These are phyloP conservation scores for Heterodera schachtii DNA, from an alignment of 1,140 invertebrate species.

Conservation along the genomic window DNA sequence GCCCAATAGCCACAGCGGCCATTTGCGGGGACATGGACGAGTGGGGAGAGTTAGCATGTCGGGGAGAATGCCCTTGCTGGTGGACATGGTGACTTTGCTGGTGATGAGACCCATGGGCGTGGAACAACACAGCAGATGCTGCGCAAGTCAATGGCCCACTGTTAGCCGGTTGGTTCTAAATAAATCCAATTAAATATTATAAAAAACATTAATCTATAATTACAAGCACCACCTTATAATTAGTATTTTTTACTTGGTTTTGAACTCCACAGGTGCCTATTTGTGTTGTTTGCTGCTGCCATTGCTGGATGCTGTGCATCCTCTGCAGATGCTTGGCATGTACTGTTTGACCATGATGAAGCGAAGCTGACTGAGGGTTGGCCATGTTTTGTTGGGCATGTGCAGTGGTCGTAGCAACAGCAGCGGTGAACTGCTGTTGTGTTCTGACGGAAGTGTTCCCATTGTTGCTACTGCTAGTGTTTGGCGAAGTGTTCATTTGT, in stretches of 20 bases:
- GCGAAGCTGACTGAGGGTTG: background rate
- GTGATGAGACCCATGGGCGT: slow-evolving; percentile 1
- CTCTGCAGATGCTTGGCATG: background rate
- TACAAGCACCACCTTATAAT: too few relatives aligned
- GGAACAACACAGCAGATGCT: background rate
- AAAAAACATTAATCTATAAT: too few relatives aligned
- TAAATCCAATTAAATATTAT: background rate
- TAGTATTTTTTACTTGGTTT: background rate
- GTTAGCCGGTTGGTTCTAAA: background rate
- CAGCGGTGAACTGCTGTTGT: background rate
- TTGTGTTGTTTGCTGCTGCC: background rate
- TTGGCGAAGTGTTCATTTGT: background rate
- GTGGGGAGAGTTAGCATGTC: background rate
- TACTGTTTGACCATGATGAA: background rate
- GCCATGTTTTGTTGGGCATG: background rate
- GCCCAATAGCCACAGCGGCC: background rate
- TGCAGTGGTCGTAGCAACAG: background rate
- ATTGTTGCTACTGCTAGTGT: background rate
- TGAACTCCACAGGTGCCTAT: background rate
- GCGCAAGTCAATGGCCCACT: background rate
- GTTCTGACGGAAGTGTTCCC: background rate
- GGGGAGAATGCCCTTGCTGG: background rate
- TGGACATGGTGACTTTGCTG: slow-evolving; percentile 4
- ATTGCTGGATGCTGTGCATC: background rate
- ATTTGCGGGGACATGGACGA: slow-evolving; percentile 1